A percentile compares a stretch with the other conserved stretches of the same genome.
Evolutionary conservation across 2,888 invertebrate species (phyloP).

Genomic region (Synergus itoensis): DNA sequence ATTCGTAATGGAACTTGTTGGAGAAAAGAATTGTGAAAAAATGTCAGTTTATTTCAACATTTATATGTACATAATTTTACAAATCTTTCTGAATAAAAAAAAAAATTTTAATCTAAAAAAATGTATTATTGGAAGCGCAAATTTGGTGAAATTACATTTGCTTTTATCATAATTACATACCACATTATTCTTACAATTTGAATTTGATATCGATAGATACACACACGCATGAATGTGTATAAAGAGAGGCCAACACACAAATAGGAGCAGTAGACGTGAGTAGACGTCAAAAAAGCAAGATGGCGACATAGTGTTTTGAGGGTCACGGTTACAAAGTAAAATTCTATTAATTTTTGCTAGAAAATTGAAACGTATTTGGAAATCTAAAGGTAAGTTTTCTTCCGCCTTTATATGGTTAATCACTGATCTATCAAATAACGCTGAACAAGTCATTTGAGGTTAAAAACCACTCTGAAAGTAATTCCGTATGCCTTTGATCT

Average conservation of each 20-base stretch:
- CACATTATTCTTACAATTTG: too few species aligned
- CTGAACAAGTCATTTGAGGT: background rate
- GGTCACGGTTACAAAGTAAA: background rate
- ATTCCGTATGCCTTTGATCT: conserved; percentile 39
- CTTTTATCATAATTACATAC: too few species aligned
- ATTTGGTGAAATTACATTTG: too few species aligned
- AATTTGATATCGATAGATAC: too few species aligned
- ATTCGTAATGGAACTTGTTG: too few species aligned
- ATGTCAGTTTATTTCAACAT: too few species aligned
- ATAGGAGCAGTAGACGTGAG: background rate
- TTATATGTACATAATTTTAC: too few species aligned
- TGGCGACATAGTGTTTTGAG: conserved; percentile 10
- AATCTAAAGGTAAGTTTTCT: background rate
- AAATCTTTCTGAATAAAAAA: too few species aligned
- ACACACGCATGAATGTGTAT: too few species aligned
- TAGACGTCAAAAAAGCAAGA: conserved; percentile 4
- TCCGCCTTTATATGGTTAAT: background rate
- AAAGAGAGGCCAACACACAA: background rate
- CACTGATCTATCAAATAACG: background rate
- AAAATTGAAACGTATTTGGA: background rate
- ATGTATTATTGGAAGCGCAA: too few species aligned
- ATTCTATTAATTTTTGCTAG: background rate
- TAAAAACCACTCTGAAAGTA: background rate
- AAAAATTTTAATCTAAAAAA: background rate
- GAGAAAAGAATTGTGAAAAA: too few species aligned